Base-by-base conservation (phyloP, 2,113 vertebrate species). In the Protobothrops flavoviridis region DNA sequence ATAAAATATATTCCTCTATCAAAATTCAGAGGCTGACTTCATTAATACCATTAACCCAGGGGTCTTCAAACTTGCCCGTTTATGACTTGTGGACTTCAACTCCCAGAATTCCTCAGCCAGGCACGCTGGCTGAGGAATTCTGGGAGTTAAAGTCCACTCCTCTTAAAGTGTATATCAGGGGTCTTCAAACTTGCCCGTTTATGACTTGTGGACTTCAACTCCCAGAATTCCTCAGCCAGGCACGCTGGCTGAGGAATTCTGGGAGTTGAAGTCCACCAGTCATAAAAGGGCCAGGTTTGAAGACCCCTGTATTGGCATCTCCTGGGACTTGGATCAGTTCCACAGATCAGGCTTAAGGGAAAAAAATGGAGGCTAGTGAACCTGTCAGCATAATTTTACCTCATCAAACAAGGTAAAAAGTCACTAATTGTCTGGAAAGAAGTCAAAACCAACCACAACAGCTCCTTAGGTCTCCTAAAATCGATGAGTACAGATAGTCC, bases 1-100 rank as follows among this genome's bases (percentile, higher is more conserved):
- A 85, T 26, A 61, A 93, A 61, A 93, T 61, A n/a, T 52, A 90
- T 86, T 43, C 85, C 74, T 17, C 12, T 23, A 85, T 74, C 59
- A 90, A 93, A 90, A 86, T 29, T 59, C 26, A 93, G 53, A 59
- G 90, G 24, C 53, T 90, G 69, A 59, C 61, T 93, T 59, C 43
- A 90, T 93, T 86, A 93, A 93, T 89, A 85, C 33, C 24, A 24
- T 85, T 52, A 26, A 48, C 26, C 23, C 50, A 59, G 48, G 48
- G 48, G 48, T 45, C 43, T 45, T 45, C 43, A 45, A 4, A 45
- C 43, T 4, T 45, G 43, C 43, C 43, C 43, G 3, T 45, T 45
- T 45, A 45, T 45, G 43, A 45, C 43, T 45, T 3, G 43, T 45
- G 43, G 43, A 45, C 43, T 45, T 45, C 43, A 43, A 43, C 43